Evolutionary conservation across 2,113 vertebrate genomes (phyloP).

Genomic region (Okapia johnstoni): DNA sequence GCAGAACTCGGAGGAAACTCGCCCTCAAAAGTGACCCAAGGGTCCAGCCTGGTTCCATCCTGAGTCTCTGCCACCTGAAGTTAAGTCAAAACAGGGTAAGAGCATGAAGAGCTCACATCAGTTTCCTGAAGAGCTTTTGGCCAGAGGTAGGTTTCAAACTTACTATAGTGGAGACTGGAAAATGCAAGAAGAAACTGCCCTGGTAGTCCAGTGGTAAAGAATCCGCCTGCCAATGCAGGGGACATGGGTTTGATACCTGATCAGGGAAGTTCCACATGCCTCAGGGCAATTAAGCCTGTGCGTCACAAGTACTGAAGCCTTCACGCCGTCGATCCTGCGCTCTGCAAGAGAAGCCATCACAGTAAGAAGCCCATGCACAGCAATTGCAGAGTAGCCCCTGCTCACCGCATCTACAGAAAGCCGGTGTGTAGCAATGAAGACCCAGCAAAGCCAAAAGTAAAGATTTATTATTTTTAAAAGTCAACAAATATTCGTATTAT

Average conservation of each 20-base stretch:
- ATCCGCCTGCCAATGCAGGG: background rate
- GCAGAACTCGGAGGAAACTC: background rate
- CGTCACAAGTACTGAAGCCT: background rate
- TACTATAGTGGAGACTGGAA: background rate
- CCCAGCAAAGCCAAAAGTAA: background rate
- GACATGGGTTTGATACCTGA: background rate
- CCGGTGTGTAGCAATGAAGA: background rate
- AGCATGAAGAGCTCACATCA: background rate
- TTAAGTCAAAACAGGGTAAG: background rate
- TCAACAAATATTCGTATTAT: background rate
- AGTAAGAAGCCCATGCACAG: background rate
- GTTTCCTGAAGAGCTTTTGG: background rate
- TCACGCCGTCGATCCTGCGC: fast-evolving
- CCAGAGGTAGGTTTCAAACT: background rate
- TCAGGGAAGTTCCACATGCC: background rate
- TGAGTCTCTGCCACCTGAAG: background rate
- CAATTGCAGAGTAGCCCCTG: background rate
- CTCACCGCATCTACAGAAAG: fast-evolving
- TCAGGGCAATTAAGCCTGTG: background rate
- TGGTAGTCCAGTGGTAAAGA: background rate
- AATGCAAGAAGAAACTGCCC: background rate
- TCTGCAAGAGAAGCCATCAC: background rate
- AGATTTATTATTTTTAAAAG: background rate
- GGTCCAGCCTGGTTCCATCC: background rate
- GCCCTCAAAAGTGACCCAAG: background rate